A percentile compares a stretch with the other conserved stretches of the same genome.
Conservation (phyloP, 2,797 vertebrate species). For the Peromyscus attwateri region DNA sequence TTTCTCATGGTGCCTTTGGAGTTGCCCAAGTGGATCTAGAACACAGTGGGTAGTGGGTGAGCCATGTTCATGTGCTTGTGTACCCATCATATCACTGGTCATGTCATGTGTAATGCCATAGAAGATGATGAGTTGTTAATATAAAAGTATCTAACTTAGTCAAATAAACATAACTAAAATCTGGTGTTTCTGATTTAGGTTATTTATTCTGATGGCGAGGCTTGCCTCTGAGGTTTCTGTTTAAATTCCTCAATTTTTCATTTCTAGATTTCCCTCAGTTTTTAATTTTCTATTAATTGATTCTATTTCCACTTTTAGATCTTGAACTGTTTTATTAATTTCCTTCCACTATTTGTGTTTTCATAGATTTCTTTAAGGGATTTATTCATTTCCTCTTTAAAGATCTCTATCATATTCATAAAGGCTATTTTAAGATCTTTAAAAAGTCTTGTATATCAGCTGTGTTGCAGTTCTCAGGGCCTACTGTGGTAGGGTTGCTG, state of each 20-base stretch:
- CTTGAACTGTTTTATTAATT: not conserved
- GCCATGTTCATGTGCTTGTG: not conserved
- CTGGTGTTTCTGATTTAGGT: slow-evolving; percentile 24
- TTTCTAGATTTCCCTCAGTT: not conserved
- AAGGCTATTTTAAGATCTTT: not conserved
- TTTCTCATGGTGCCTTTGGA: slow-evolving; percentile 45
- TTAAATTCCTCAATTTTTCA: not conserved
- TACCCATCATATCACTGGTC: not conserved
- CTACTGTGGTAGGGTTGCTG: not conserved
- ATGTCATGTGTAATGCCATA: not conserved
- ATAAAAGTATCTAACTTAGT: slow-evolving; percentile 42
- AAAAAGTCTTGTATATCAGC: not conserved
- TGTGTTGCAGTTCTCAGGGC: not conserved
- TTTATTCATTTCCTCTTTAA: not conserved
- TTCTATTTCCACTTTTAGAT: not conserved
- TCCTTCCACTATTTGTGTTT: not conserved
- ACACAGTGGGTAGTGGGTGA: not conserved
- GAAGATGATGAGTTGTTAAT: slow-evolving; percentile 28
- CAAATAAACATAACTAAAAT: slow-evolving; percentile 58
- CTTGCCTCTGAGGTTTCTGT: not conserved
- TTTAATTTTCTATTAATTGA: not conserved
- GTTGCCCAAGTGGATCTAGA: slow-evolving; percentile 24
- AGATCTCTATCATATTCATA: not conserved
- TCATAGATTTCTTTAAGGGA: not conserved
- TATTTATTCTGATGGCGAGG: slow-evolving; percentile 30